phyloP scores from a whole-genome alignment of 2,888 invertebrate species.

The Melanostoma scalare region DNA sequence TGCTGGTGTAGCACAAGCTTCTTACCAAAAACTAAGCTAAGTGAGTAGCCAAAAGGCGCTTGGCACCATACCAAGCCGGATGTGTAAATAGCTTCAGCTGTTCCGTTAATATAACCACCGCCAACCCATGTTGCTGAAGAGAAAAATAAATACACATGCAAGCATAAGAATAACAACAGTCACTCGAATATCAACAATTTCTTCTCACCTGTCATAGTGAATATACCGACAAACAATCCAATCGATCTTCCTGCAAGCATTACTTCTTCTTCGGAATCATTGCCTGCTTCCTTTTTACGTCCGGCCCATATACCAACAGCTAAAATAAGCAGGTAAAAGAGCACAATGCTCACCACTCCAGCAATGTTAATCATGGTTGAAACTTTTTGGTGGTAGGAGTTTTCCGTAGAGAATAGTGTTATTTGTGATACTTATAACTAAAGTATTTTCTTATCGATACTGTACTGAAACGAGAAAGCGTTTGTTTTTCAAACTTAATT shows the following conservation, averaged over 20 bases:
- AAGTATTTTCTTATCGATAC: conserved; percentile 42
- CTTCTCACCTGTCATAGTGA: conserved; percentile 97
- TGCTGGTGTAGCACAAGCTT: neutral
- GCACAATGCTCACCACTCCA: conserved; percentile 95
- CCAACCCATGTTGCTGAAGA: conserved; percentile 98
- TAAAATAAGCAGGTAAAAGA: conserved; percentile 98
- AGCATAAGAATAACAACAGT: conserved; percentile 11
- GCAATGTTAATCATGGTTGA: conserved; percentile 92
- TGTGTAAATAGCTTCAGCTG: conserved; percentile 97
- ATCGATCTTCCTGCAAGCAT: conserved; percentile 99
- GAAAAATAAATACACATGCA: too few relatives aligned
- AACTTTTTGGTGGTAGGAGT: neutral
- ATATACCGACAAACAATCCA: conserved; percentile 97
- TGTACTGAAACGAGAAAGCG: conserved; percentile 19
- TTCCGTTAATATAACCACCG: conserved; percentile 99
- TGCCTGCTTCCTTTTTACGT: conserved; percentile 93
- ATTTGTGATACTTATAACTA: conserved; percentile 19
- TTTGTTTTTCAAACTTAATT: too few relatives aligned
- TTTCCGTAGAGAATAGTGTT: neutral
- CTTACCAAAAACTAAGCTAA: conserved; percentile 96
- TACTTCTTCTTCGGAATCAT: conserved; percentile 97
- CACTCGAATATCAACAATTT: conserved; percentile 13
- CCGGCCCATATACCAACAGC: conserved; percentile 98
- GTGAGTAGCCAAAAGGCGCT: conserved; percentile 99
- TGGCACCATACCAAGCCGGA: conserved; percentile 98